Base-by-base conservation (phyloP, 2,888 invertebrate species). In the Mantis religiosa region DNA sequence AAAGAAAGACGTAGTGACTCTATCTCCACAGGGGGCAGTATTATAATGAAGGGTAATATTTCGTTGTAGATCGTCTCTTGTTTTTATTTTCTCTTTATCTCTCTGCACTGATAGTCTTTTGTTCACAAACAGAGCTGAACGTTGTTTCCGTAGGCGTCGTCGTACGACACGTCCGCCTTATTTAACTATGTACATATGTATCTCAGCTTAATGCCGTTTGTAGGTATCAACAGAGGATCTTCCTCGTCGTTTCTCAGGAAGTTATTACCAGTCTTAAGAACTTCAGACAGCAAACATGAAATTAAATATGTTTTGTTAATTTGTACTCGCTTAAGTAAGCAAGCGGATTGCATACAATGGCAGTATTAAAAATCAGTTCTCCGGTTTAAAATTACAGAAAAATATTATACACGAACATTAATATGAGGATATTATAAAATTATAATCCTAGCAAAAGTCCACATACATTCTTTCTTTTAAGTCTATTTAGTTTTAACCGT, bases 31-130 rank as follows among this genome's bases (percentile, higher is more conserved):
- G 87, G 87, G 87, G 87, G 87, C 41, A 27, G 28, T 27, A 82
- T 82, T 82, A 87, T 34, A 87, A 87, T 87, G 87, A 86, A 86
- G 86, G 86, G 86, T 86, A 86, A 86, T 86, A 86, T 86, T 86
- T 86, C 86, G 86, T 86, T 81, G 54, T 71, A 71, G 54, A 71
- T 71, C 54, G 54, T 71, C 54, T 71, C 20, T 71, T 20, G 54
- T 71, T 71, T 71, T 71, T 71, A 71, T 71, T 71, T 71, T 20
- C 54, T 25, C 54, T 71, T 20, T 71, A 71, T 71, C 54, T 71
- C 54, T 25, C 54, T 71, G 54, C 54, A 20, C 54, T 71, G 54
- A 71, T 71, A 71, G 15, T 71, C 54, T 71, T 71, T 71, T 71
- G 54, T 71, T 71, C 54, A 71, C 54, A 71, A 71, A 71, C 54